Evolutionary conservation across 2,888 invertebrate genomes (phyloP), one percentile per base, ranked within the genome.

Genomic region (Oasisia sp.): DNA sequence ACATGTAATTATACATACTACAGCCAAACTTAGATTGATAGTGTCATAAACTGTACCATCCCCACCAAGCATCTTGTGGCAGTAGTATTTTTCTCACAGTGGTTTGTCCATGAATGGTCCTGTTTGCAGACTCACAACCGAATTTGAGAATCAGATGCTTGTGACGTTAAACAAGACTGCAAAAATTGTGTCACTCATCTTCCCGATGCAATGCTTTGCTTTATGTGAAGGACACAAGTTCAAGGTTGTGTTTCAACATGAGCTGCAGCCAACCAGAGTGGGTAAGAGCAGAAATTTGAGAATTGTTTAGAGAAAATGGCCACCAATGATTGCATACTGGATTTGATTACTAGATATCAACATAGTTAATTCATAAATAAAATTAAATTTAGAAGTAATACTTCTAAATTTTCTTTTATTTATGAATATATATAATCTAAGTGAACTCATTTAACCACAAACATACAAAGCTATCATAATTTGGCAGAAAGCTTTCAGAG

Each of bases 151-250:
- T 74, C 95, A 95, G 93, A 95, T 96, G 44, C 93, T 94, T 11
- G 92, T 94, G n/a, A 95, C 95, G 3, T 93, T 96, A 89, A 95
- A 95, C 93, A 95, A 95, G 92, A 95, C 95, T 14, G 96, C 96
- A 90, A 93, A 94, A 44, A 95, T 96, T 44, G 92, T 95, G 90
- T 94, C 95, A 91, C 94, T 95, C 45, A 94, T 96, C 91, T 96
- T 96, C 93, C 95, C 96, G 4, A 94, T 96, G 19, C 96, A 96
- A 94, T 95, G 96, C 93, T 95, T 96, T 93, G 95, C 96, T 4
- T 92, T 96, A 32, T 94, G 95, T 92, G 96, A 96, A 93, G 94
- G 94, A 44, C 94, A 95, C 58, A 94, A 94, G 90, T 96, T 96
- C 94, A 94, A 93, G 50, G 94, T 96, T 74, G 94, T 94, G 92